A percentile compares a stretch with the other conserved stretches of the same genome.
phyloP scores from a whole-genome alignment of 2,888 invertebrate species.

The Rotaria macrura region DNA sequence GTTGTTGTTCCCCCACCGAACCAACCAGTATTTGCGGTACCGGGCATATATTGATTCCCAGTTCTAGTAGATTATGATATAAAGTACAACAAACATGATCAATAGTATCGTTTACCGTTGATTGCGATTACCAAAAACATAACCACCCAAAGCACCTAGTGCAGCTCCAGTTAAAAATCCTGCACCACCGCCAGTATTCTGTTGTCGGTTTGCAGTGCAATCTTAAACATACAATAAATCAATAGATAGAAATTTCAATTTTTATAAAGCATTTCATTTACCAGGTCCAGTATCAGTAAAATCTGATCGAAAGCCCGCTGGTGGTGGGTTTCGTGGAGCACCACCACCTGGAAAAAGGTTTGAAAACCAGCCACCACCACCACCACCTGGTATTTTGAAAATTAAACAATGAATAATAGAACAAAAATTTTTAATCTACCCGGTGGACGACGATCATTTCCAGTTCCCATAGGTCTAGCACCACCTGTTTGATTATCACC shows the following conservation, averaged over 20 bases:
- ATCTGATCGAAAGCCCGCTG: neutral
- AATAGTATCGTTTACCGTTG: neutral
- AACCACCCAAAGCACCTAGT: constrained; percentile 10
- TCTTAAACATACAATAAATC: neutral
- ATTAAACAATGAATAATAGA: neutral
- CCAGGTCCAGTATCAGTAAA: neutral
- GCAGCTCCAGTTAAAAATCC: neutral
- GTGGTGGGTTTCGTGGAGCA: neutral
- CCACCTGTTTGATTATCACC: neutral
- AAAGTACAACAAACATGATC: neutral
- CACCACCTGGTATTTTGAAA: neutral
- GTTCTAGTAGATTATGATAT: neutral
- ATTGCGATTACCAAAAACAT: neutral
- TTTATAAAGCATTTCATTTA: neutral
- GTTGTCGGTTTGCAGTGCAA: neutral
- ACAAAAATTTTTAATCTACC: neutral
- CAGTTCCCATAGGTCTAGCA: neutral
- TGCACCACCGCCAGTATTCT: neutral
- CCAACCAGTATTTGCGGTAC: neutral
- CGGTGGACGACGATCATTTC: neutral
- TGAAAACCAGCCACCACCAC: neutral
- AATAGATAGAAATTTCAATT: neutral
- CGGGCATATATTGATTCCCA: neutral
- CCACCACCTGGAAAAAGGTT: neutral
- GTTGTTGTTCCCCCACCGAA: neutral